A percentile compares a stretch with the other conserved stretches of the same genome.
phyloP scores from a whole-genome alignment of 2,797 vertebrate genomes.

The Parauchenoglanis ngamensis region DNA sequence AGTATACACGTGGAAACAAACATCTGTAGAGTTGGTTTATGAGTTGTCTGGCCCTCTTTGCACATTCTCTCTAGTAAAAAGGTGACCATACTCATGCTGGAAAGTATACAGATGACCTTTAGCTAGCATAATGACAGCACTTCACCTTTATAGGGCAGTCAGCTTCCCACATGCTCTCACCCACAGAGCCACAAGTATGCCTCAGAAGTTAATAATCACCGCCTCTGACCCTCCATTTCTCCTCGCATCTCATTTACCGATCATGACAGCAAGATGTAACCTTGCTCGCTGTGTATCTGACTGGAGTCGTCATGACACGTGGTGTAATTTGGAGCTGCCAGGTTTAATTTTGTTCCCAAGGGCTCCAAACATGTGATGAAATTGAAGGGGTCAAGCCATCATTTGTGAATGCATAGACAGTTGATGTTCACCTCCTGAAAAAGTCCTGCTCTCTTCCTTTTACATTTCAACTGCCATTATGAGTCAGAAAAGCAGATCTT shows the following conservation, averaged over 20 bases:
- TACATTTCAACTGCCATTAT: conserved; percentile 31
- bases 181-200: conserved; percentile 38
- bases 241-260: conserved; percentile 52
- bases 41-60: conserved; percentile 9
- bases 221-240: not conserved
- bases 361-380: not conserved
- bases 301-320: conserved; percentile 39
- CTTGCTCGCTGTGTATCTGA: conserved; percentile 19
- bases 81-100: conserved; percentile 60
- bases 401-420: not conserved
- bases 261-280: conserved; percentile 48
- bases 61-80: conserved; percentile 59
- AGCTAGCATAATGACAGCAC: conserved; percentile 63
- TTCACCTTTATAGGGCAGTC: conserved; percentile 12
- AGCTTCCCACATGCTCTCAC: conserved; percentile 19
- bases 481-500: not conserved
- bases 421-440: not conserved
- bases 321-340: conserved; percentile 58
- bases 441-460: not conserved
- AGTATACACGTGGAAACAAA: not conserved
- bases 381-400: conserved; percentile 42
- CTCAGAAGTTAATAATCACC: conserved; percentile 58
- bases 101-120: conserved; percentile 68
- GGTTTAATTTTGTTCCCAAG: conserved; percentile 54
- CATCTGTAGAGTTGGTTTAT: conserved; percentile 20